Base-by-base conservation (phyloP, 2,113 vertebrate species). In the Brachyhypopomus gauderio region DNA sequence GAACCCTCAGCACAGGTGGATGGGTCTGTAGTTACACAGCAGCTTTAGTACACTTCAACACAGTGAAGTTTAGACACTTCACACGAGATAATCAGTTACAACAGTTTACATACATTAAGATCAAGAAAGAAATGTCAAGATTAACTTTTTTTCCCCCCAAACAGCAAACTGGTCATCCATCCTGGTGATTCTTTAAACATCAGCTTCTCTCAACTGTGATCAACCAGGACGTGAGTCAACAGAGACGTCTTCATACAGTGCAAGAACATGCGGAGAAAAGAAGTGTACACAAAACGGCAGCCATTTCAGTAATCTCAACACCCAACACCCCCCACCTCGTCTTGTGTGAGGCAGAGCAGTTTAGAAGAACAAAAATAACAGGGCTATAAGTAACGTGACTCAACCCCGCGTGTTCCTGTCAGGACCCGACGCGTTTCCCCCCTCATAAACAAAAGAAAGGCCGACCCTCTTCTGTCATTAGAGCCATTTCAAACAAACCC, bases 201-300 rank as follows among this genome's bases (percentile, higher is more conserved):
- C 58, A 77, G 62, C 11, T 66, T 69, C 62, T 72, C 73, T 56
- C 27, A 56, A 71, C 4, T 62, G 62, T 84, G 60, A 86, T 27
- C 73, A 63, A 23, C 55, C 85, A 86, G 85, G 85, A 86, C 79
- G 80, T 77, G 77, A 82, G 23, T 80, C 67, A 58, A 73, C 36
- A 64, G 63, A 56, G 64, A 82, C 30, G 62, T 73, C 45, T 59
- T 60, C 76, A 62, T 23, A 69, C 66, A 67, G 34, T 38, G 23
- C 71, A 72, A 27, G 19, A 22, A 56, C 19, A n/a, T 41, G 9
- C 30, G 23, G 20, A 67, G 27, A 17, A 34, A 34, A 67, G 17
- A 19, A 69, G 76, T 36, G 70, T 58, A 23, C 52, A 38, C 25
- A 45, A 73, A 70, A 62, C 45, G 60, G 70, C 77, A 67, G 48